These are phyloP conservation scores for Ochropleura leucogaster DNA, from an alignment of 2,888 invertebrate genomes.

Conservation along the genomic window DNA sequence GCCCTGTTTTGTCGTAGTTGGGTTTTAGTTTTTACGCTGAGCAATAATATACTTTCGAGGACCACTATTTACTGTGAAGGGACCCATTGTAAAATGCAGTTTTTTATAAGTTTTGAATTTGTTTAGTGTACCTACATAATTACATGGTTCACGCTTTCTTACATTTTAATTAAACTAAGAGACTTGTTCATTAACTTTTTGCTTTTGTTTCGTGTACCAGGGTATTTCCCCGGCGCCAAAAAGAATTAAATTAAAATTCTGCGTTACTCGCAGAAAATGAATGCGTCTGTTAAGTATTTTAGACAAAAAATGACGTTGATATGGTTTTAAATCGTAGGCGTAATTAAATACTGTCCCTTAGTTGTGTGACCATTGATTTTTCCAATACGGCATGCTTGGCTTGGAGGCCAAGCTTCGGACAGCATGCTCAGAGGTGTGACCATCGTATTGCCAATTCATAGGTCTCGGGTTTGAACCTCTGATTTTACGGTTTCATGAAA, in stretches of 20 bases:
- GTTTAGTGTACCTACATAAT: conserved; percentile 72
- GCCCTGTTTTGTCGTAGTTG: not conserved
- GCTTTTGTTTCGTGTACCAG: conserved; percentile 58
- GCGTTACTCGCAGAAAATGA: not conserved
- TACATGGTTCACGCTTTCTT: conserved; percentile 76
- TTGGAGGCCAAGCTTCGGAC: not conserved
- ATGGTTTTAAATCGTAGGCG: not conserved
- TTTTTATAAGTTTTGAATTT: conserved; percentile 63
- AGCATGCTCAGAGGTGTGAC: not conserved
- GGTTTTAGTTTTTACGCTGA: not conserved
- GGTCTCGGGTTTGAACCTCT: too few relatives aligned
- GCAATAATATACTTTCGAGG: not conserved
- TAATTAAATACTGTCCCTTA: not conserved
- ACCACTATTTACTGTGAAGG: not conserved
- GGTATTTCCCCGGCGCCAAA: conserved; percentile 42
- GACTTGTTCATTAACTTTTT: conserved; percentile 80
- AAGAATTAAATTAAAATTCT: conserved; percentile 42
- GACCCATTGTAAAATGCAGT: not conserved
- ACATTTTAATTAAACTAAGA: conserved; percentile 80
- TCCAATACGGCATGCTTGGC: too few relatives aligned
- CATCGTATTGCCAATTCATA: too few relatives aligned
- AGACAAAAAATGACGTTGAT: not conserved
- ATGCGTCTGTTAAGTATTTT: conserved; percentile 11
- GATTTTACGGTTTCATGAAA: too few relatives aligned
- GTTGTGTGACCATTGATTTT: not conserved